These are phyloP conservation scores for Thunnus maccoyii DNA, from an alignment of 2,113 vertebrate genomes.

Conservation along the genomic window DNA sequence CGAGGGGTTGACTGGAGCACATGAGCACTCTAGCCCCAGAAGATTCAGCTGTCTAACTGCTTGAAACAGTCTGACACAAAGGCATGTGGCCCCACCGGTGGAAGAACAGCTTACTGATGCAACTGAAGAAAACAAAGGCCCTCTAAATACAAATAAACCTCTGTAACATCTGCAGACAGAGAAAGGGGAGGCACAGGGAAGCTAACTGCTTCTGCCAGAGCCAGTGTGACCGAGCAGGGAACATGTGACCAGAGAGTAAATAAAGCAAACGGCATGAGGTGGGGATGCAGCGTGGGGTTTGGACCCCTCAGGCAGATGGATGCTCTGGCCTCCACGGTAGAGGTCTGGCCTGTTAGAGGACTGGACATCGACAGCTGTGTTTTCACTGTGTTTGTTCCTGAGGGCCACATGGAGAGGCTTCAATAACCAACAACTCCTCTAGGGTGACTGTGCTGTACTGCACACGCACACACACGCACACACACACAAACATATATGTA, in stretches of 20 bases:
- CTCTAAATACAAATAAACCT: conserved; percentile 76
- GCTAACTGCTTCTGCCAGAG: conserved; percentile 65
- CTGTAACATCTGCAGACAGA: conserved; percentile 67
- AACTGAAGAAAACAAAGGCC: conserved; percentile 73
- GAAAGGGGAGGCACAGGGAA: conserved; percentile 36
- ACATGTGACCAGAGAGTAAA: conserved; percentile 74
- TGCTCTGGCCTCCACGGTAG: conserved; percentile 59
- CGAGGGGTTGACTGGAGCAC: conserved; percentile 11
- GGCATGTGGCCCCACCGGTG: conserved; percentile 56
- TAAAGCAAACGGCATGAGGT: conserved; percentile 67
- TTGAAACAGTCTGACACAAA: conserved; percentile 60
- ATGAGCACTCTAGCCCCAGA: conserved; percentile 19
- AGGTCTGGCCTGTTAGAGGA: conserved; percentile 52
- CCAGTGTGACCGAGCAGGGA: conserved; percentile 34
- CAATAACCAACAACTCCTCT: conserved; percentile 39
- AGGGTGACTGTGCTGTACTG: background rate
- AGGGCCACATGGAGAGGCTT: conserved; percentile 66
- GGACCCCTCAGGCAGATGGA: conserved; percentile 63
- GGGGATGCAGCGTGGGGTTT: conserved; percentile 50
- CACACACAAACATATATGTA: background rate
- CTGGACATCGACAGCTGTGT: conserved; percentile 82
- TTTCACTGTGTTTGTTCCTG: conserved; percentile 77
- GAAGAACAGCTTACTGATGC: conserved; percentile 70
- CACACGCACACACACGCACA: background rate
- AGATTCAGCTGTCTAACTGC: conserved; percentile 59